Percentiles rank a stretch among this genome's conserved stretches.
Conservation (phyloP, 2,888 invertebrate genomes). For the Agonopterix alstromeriana region DNA sequence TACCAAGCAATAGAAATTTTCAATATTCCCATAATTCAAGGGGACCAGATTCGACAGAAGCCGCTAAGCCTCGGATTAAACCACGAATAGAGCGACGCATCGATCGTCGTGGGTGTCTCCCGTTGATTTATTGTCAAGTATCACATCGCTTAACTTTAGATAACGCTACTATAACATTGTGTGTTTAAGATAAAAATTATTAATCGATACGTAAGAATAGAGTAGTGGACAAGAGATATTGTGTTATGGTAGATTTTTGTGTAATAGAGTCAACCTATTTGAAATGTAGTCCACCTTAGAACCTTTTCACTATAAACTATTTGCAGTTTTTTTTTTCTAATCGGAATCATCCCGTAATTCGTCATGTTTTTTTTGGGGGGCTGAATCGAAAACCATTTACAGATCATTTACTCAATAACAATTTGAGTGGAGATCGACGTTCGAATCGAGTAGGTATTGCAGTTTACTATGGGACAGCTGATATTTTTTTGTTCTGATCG, state of each 20-base stretch:
- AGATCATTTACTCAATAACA: too few relatives aligned
- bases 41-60: conserved; percentile 38
- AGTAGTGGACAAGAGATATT: conserved; percentile 4
- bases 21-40: conserved; percentile 21
- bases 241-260: background rate
- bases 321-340: too few relatives aligned
- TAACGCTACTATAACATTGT: conserved; percentile 33
- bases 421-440: too few relatives aligned
- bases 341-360: too few relatives aligned
- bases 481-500: too few relatives aligned
- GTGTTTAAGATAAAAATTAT: conserved; percentile 9
- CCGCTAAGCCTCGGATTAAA: conserved; percentile 43
- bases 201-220: conserved; percentile 4
- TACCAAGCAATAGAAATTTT: background rate
- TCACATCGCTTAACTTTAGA: conserved; percentile 38
- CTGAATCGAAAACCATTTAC: too few relatives aligned
- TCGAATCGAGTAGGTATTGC: too few relatives aligned
- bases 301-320: too few relatives aligned
- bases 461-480: too few relatives aligned
- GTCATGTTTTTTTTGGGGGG: too few relatives aligned
- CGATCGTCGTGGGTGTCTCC: conserved; percentile 62
- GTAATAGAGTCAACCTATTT: background rate
- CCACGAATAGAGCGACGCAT: conserved; percentile 12
- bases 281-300: background rate
- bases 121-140: conserved; percentile 48